A percentile compares a stretch with the other conserved stretches of the same genome.
These are phyloP conservation scores for Cyrtonyx montezumae DNA, from an alignment of 2,113 vertebrate genomes.

Conservation along the genomic window DNA sequence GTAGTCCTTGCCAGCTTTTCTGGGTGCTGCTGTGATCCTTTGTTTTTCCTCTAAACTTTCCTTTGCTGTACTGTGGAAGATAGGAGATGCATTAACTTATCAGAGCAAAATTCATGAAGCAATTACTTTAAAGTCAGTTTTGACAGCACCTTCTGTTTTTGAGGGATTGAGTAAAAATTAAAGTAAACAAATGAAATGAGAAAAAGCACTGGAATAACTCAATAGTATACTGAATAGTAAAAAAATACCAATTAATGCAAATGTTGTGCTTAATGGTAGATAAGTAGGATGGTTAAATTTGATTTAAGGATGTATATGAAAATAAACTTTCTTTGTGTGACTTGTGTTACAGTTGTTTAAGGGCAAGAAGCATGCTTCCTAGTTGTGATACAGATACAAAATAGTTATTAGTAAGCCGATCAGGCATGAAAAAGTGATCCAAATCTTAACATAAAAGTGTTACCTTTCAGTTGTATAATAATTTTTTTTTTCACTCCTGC, in stretches of 20 bases:
- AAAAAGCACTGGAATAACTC: background rate
- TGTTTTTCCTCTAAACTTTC: conserved; percentile 34
- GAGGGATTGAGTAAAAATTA: background rate
- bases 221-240: background rate
- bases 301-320: background rate
- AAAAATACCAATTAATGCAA: background rate
- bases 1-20: background rate
- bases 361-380: background rate
- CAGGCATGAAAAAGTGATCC: background rate
- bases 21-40: conserved; percentile 25
- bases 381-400: background rate
- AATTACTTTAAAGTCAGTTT: background rate
- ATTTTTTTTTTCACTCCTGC: fast-evolving
- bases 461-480: background rate
- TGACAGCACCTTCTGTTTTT: background rate
- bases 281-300: background rate
- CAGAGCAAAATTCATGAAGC: conserved; percentile 15
- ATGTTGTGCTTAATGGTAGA: background rate
- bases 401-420: background rate
- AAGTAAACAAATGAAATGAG: background rate
- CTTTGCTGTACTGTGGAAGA: background rate
- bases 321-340: background rate
- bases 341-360: background rate
- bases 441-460: background rate
- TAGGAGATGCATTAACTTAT: background rate